phyloP scores from a whole-genome alignment of 2,888 invertebrate genomes.

The Lingula anatina region DNA sequence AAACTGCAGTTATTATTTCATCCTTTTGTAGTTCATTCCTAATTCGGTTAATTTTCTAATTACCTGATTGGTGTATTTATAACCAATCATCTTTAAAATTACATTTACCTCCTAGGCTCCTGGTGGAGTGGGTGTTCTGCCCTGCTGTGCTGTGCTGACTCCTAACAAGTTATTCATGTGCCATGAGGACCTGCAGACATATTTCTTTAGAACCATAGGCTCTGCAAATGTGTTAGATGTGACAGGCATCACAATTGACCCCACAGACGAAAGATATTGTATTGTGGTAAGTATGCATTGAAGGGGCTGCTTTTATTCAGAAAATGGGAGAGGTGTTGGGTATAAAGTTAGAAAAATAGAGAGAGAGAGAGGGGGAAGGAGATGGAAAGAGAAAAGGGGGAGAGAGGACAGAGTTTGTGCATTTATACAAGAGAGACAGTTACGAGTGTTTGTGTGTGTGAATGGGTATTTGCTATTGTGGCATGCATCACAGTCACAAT shows the following conservation, averaged over 20 bases:
- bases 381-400: too few species aligned
- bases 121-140: too few species aligned
- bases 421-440: too few species aligned
- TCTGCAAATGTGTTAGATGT: constrained; percentile 44
- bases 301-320: background rate
- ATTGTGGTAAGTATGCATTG: constrained; percentile 37
- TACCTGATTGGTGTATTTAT: too few species aligned
- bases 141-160: constrained; percentile 44
- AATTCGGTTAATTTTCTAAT: too few species aligned
- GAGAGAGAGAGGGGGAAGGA: too few species aligned
- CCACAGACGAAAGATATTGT: constrained; percentile 30
- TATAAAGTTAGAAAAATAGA: background rate
- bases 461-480: background rate
- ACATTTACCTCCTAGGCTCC: too few species aligned
- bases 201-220: constrained; percentile 45
- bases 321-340: background rate
- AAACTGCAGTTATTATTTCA: too few species aligned
- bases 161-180: constrained; percentile 41
- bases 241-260: constrained; percentile 31
- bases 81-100: too few species aligned
- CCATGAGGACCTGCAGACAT: constrained; percentile 48
- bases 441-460: too few species aligned
- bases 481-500: background rate
- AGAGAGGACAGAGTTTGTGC: too few species aligned
- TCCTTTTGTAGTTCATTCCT: too few species aligned